Base-by-base conservation (phyloP, 92 coral and sea anemone species). In the Paramuricea clavata region DNA sequence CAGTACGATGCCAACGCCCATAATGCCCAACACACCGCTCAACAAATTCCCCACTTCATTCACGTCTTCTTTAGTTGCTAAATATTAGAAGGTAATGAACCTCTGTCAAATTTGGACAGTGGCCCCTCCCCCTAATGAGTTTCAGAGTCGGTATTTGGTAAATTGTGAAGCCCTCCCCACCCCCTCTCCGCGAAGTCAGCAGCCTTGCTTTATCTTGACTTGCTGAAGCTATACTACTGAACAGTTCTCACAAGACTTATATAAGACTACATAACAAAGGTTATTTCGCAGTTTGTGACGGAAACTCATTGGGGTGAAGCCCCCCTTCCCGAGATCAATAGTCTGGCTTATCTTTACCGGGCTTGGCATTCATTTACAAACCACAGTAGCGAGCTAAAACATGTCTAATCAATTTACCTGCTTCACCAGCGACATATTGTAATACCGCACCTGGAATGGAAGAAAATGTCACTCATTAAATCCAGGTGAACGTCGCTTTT, bases 11-110 rank as follows among this genome's bases (percentile, higher is more conserved):
- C 84, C 84, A 11, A 79, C 56, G 0, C 54, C 84, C 73, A 28
- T 13, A 19, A 79, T 11, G 11, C 72, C 73, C 0, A 79, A 35
- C 2, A 42, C 39, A 5, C 56, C 84, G 35, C 72, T 23, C 33
- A 79, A 23, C 22, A 79, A n/a, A 23, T 21, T 79, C 8, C 84
- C 84, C 32, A 79, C 57, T 11, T 79, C 73, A 60, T 61, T 79
- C 3, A 79, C 84, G 21, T 79, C 84, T 6, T 79, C 73, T 41
- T 79, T 79, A 10, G 73, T 79, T 1, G 84, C 84, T 79, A 57
- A 52, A 76, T 30, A 28, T 8, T 5, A 26, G 6, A 60, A 13
- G 11, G n/a, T 2, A 22, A 60, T 11, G 21, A 21, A 21, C 21
- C 8, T 60, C 31, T 8, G 32, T 11, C 34, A 62, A 62, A 11